Evolutionary conservation across 92 coral and sea anemone species (phyloP).

Genomic region (Actinernus sp.): DNA sequence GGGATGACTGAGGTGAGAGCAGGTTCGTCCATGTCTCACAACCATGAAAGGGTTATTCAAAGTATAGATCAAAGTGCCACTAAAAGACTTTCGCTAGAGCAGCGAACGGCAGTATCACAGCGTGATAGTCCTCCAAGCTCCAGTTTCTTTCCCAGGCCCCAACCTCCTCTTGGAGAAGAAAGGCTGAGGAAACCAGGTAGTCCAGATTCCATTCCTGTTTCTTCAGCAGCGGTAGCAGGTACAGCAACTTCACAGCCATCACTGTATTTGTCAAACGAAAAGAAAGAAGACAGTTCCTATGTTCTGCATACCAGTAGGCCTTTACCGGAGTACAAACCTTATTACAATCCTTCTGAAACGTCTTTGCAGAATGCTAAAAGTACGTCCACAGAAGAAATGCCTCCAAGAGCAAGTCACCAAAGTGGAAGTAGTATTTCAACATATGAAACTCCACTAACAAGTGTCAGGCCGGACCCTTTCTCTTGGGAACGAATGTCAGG

Average conservation of each 20-base stretch:
- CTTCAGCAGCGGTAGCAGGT: background rate
- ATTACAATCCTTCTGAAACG: background rate
- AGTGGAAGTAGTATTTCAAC: slow-evolving; percentile 5
- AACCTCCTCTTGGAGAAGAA: too few species aligned
- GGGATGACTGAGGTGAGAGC: too few species aligned
- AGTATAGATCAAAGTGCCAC: too few species aligned
- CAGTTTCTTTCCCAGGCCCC: too few species aligned
- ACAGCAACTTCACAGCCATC: background rate
- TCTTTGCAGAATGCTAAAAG: background rate
- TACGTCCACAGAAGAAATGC: background rate
- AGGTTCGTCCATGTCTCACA: too few species aligned
- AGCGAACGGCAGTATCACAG: too few species aligned
- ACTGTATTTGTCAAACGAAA: too few species aligned
- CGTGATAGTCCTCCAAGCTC: too few species aligned
- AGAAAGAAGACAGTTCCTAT: background rate
- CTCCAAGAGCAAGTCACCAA: background rate
- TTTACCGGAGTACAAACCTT: background rate
- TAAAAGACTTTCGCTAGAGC: too few species aligned
- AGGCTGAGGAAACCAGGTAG: too few species aligned
- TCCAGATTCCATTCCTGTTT: background rate
- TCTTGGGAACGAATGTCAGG: background rate
- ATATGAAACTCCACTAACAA: slow-evolving; percentile 34
- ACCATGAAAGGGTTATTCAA: too few species aligned
- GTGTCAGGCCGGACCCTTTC: background rate
- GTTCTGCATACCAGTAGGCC: background rate